A percentile compares a stretch with the other conserved stretches of the same genome.
Conservation (phyloP, 2,888 invertebrate genomes). For the Glaucopsyche alexis region DNA sequence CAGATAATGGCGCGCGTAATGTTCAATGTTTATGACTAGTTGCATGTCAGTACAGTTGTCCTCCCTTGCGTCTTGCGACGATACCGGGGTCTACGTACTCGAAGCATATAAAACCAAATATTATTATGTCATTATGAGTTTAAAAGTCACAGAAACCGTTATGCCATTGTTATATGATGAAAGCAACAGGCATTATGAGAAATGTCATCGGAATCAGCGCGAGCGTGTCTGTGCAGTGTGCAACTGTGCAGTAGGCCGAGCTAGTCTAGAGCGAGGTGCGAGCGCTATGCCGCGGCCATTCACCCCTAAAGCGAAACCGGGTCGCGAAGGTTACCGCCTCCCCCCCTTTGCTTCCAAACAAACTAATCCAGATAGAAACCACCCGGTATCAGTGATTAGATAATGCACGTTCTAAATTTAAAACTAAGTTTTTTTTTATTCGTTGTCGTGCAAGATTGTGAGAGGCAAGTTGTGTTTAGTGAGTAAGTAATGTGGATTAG, state of each 20-base stretch:
- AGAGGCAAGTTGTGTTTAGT: neutral
- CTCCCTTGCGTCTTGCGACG: neutral
- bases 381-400: constrained; percentile 20
- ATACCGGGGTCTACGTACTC: constrained; percentile 7
- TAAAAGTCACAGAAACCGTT: constrained; percentile 14
- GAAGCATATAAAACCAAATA: constrained; percentile 11
- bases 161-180: neutral
- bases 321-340: constrained; percentile 52
- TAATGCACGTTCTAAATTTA: constrained; percentile 12
- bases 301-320: constrained; percentile 70
- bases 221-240: constrained; percentile 16
- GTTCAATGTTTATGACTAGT: neutral
- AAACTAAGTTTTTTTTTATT: neutral
- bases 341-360: constrained; percentile 29
- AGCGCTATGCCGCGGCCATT: constrained; percentile 58
- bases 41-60: constrained; percentile 5
- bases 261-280: constrained; percentile 41
- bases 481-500: neutral
- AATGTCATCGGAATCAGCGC: constrained; percentile 26
- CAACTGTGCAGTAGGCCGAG: constrained; percentile 33
- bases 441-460: constrained; percentile 9
- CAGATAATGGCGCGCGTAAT: constrained; percentile 2
- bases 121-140: constrained; percentile 7
- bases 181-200: constrained; percentile 29
- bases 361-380: constrained; percentile 27